phyloP scores from a whole-genome alignment of 2,888 invertebrate species.

The Sarcophaga caerulescens region DNA sequence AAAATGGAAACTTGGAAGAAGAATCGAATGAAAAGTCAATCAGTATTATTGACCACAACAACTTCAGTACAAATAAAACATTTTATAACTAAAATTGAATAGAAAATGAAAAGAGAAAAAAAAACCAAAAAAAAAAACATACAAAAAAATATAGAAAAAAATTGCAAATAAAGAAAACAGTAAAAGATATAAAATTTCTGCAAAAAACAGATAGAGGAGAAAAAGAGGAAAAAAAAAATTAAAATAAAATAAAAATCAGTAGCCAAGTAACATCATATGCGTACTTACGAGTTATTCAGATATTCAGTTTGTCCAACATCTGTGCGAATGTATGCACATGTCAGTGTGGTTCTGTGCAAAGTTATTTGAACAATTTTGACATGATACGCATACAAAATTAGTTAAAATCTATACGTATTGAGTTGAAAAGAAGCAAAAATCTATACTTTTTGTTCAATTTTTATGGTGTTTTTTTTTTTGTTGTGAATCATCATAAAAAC shows the following conservation, averaged over 20 bases:
- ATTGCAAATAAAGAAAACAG: background rate
- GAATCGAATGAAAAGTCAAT: slow-evolving; percentile 55
- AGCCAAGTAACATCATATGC: slow-evolving; percentile 17
- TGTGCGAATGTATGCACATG: background rate
- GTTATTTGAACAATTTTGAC: slow-evolving; percentile 45
- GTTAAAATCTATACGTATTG: slow-evolving; percentile 7
- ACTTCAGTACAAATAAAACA: slow-evolving; percentile 27
- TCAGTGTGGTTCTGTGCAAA: background rate
- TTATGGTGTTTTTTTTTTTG: background rate
- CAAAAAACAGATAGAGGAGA: background rate
- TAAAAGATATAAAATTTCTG: background rate
- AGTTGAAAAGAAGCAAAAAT: background rate
- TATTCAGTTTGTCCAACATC: too few species aligned
- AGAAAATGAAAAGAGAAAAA: background rate
- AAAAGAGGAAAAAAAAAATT: background rate
- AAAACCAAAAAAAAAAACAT: too few species aligned
- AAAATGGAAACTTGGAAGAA: slow-evolving; percentile 2
- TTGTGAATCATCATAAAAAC: background rate
- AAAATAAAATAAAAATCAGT: slow-evolving; percentile 19
- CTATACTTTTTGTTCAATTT: background rate
- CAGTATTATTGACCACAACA: slow-evolving; percentile 59
- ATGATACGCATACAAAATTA: slow-evolving; percentile 61
- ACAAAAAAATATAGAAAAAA: background rate
- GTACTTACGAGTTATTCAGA: background rate
- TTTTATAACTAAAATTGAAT: slow-evolving; percentile 18